Evolutionary conservation across 2,113 vertebrate species (phyloP).

Genomic region (Puffinus mauretanicus): DNA sequence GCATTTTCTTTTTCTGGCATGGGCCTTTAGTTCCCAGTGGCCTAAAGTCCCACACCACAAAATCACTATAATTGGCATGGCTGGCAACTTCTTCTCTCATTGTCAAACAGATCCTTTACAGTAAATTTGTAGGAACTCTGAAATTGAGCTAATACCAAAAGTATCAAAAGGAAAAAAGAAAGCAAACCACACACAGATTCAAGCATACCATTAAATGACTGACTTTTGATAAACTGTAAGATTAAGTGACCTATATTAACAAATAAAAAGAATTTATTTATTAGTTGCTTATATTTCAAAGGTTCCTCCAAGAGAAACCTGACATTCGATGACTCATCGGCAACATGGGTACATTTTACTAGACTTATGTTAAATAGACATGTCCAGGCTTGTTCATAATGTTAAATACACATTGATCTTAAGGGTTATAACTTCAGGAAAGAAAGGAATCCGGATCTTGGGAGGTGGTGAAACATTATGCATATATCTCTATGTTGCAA

Average conservation of each 20-base stretch:
- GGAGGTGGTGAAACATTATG: not conserved
- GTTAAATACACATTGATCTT: not conserved
- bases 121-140: slow-evolving; percentile 62
- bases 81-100: slow-evolving; percentile 50
- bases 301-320: slow-evolving; percentile 9
- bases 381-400: not conserved
- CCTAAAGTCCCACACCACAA: slow-evolving; percentile 49
- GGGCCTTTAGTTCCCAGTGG: slow-evolving; percentile 1
- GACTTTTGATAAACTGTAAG: slow-evolving; percentile 28
- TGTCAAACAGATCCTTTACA: slow-evolving; percentile 65
- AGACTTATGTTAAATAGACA: not conserved
- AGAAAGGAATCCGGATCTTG: not conserved
- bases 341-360: not conserved
- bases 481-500: not conserved
- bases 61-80: slow-evolving; percentile 59
- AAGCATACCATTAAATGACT: slow-evolving; percentile 19
- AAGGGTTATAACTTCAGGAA: not conserved
- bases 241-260: slow-evolving; percentile 25
- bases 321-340: not conserved
- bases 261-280: not conserved
- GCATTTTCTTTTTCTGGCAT: slow-evolving; percentile 8
- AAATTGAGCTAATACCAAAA: slow-evolving; percentile 41
- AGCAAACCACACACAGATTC: slow-evolving; percentile 54
- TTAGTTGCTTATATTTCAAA: slow-evolving; percentile 20
- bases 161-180: slow-evolving; percentile 42